A percentile compares a stretch with the other conserved stretches of the same genome.
These are phyloP conservation scores for Drosophila kokeensis DNA, from an alignment of 2,888 invertebrate species.

Conservation along the genomic window DNA sequence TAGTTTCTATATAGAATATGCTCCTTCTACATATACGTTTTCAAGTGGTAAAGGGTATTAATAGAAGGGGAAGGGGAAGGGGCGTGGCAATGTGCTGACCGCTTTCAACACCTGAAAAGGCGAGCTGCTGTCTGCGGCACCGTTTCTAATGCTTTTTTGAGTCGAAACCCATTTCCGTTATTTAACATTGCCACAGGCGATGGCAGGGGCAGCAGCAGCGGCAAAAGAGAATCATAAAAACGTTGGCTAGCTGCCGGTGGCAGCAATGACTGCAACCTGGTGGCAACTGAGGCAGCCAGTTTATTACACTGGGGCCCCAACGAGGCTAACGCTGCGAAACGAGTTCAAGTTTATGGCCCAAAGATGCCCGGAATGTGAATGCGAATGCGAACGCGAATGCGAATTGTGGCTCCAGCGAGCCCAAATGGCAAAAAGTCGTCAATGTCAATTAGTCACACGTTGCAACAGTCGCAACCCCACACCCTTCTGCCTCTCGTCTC, in stretches of 20 bases:
- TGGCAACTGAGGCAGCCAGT: conserved; percentile 35
- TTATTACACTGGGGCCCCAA: conserved; percentile 45
- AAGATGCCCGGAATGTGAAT: conserved; percentile 48
- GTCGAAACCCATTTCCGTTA: conserved; percentile 72
- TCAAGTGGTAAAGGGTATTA: neutral
- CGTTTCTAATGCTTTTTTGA: conserved; percentile 56
- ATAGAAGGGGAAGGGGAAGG: neutral
- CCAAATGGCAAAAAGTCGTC: conserved; percentile 65
- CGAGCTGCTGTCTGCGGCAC: conserved; percentile 20
- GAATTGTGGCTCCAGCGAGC: conserved; percentile 7
- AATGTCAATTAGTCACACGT: conserved; percentile 71
- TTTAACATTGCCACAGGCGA: conserved; percentile 57
- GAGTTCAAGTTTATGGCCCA: conserved; percentile 78
- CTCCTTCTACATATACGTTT: neutral
- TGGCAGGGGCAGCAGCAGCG: conserved; percentile 8
- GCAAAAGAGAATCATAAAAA: conserved; percentile 45
- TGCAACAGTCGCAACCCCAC: conserved; percentile 19
- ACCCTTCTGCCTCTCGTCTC: neutral
- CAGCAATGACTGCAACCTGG: conserved; percentile 35
- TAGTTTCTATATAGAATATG: neutral
- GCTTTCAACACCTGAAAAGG: conserved; percentile 73
- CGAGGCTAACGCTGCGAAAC: conserved; percentile 68
- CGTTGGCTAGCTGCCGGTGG: conserved; percentile 42
- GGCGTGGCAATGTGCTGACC: conserved; percentile 18
- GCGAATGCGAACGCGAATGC: conserved; percentile 45